Evolutionary conservation across 2,797 vertebrate genomes (phyloP).

Genomic region (Hirundo rustica): DNA sequence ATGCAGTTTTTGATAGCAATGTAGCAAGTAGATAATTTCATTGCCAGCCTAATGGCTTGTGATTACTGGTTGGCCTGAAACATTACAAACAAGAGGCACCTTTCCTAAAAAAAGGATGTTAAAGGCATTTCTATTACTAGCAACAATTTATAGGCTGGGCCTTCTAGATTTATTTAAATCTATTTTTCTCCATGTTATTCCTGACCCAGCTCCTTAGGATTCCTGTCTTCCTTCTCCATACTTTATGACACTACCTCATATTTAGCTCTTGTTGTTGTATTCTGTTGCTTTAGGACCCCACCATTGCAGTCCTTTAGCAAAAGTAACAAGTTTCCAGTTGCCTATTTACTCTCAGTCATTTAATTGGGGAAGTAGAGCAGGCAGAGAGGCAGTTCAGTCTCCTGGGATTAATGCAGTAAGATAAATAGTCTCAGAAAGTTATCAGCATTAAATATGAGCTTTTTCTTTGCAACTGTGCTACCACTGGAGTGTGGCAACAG

Average conservation of each 20-base stretch:
- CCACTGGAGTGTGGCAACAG: neutral
- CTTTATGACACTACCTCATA: neutral
- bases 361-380: neutral
- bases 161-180: neutral
- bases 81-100: neutral
- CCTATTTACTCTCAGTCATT: neutral
- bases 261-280: neutral
- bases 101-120: neutral
- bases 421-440: slow-evolving; percentile 5
- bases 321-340: neutral
- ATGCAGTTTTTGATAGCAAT: neutral
- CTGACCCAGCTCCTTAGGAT: neutral
- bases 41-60: neutral
- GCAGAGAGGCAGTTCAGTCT: neutral
- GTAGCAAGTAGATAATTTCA: neutral
- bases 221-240: neutral
- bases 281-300: neutral
- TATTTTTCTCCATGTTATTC: neutral
- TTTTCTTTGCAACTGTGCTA: neutral
- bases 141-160: neutral
- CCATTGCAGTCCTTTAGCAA: neutral
- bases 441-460: neutral
- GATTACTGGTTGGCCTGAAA: neutral
- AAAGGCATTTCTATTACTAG: neutral
- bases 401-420: neutral